Evolutionary conservation across 30 jellyfish, hydroid and myxozoan genomes (phyloP), one percentile per base, ranked within the genome.

Genomic region (Haliclystus octoradiatus): DNA sequence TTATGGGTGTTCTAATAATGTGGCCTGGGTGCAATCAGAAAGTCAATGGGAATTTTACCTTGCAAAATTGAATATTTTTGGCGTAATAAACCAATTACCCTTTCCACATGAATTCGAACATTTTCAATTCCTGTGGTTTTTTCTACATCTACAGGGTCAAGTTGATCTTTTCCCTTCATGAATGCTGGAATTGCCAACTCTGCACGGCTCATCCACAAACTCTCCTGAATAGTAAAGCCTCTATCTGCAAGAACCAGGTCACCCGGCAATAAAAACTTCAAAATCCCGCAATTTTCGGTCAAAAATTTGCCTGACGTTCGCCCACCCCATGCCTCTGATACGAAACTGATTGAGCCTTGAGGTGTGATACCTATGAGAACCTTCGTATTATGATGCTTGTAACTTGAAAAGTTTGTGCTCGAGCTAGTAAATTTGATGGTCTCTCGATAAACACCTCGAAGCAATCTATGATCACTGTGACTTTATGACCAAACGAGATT

Each of bases 161-260:
- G n/a, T n/a, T n/a, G n/a, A n/a, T n/a, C 23, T 63, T 63, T 63
- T 63, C 73, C 73, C 30, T 63, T 63, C 26, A 26, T 63, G 29
- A 63, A 63, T 53, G 73, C 53, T 15, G 73, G 61, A 24, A 63
- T 63, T 63, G 26, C 30, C 53, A 63, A 53, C 13, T 63, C 19
- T 9, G 62, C 73, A 61, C 30, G 30, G 26, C 73, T 26, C 73
- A 53, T 24, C 26, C 24, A 31, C 30, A 53, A 63, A 26, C 26
- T 63, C 61, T 31, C 30, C 73, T 63, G 63, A 24, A 53, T 63
- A n/a, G n/a, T n/a, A n/a, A n/a, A n/a, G n/a, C n/a, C n/a, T n/a
- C n/a, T n/a, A n/a, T n/a, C n/a, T n/a, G 73, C 73, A 15, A 63
- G 61, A 24, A 31, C 73, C 53, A 63, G 73, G 30, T 63, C 73